Conservation (phyloP, 2,113 vertebrate species). For the Beaufortia kweichowensis region DNA sequence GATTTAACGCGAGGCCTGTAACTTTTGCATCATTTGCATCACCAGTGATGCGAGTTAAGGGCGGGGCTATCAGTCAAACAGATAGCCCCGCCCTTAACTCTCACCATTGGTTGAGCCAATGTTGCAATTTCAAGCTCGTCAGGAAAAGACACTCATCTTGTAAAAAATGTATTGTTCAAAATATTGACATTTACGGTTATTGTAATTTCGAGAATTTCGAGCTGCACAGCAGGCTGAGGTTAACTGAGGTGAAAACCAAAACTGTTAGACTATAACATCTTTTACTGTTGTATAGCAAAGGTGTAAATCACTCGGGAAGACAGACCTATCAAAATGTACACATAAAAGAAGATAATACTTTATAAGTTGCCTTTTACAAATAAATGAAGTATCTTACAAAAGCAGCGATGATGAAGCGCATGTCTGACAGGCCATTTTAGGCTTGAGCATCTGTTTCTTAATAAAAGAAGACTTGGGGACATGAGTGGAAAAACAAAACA, state of each 20-base stretch:
- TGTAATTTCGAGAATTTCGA: no score
- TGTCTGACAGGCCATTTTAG: conserved; percentile 10
- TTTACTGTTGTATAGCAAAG: conserved; percentile 12
- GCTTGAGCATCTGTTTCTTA: conserved; percentile 32
- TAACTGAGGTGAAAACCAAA: conserved; percentile 17
- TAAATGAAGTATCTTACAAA: conserved; percentile 24
- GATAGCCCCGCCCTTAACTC: no score
- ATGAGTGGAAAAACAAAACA: conserved; percentile 4
- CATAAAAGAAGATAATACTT: conserved; percentile 37
- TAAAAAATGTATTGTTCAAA: no score
- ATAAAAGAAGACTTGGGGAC: neutral
- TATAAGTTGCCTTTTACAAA: conserved; percentile 21
- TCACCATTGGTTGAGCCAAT: no score
- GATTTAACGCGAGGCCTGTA: no score
- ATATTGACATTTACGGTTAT: no score
- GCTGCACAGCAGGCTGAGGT: neutral
- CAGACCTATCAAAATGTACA: conserved; percentile 44
- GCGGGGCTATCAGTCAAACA: no score
- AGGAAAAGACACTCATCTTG: no score
- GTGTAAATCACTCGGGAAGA: conserved; percentile 13
- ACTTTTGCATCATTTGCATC: no score
- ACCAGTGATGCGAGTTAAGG: no score
- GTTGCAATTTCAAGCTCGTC: no score
- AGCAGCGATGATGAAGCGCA: conserved; percentile 11
- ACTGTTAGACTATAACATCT: neutral